These are phyloP conservation scores for Druon quercuslanigerum DNA, from an alignment of 1,140 invertebrate genomes.

Conservation along the genomic window DNA sequence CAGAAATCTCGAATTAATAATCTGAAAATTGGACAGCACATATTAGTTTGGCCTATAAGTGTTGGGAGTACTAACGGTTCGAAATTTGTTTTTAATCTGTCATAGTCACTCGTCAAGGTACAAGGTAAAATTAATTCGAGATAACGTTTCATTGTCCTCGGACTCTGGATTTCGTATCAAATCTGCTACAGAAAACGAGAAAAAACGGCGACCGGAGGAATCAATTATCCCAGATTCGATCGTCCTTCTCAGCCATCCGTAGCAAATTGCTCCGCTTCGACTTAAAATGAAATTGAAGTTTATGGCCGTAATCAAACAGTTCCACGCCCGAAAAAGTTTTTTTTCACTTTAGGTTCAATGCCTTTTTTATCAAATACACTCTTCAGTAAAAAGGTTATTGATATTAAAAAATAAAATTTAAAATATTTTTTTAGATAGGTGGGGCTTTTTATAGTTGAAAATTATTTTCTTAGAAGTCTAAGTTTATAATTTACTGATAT, in stretches of 20 bases:
- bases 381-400: too few species aligned
- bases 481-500: too few species aligned
- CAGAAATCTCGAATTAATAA: not conserved
- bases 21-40: not conserved
- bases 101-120: not conserved
- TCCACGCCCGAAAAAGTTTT: not conserved
- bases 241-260: constrained; percentile 6
- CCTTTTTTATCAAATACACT: not conserved
- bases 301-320: constrained; percentile 16
- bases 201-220: constrained; percentile 1
- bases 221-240: constrained; percentile 23
- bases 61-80: not conserved
- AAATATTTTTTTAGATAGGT: too few species aligned
- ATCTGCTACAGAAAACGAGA: not conserved
- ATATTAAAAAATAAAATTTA: too few species aligned
- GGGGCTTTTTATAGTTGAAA: too few species aligned
- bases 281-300: constrained; percentile 14
- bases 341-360: not conserved
- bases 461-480: too few species aligned
- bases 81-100: constrained; percentile 7
- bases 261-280: constrained; percentile 9
- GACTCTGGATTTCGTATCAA: not conserved
- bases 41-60: not conserved
- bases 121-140: constrained; percentile 12
- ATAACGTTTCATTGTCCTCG: constrained; percentile 19